Evolutionary conservation across 2,113 vertebrate species (phyloP).

Genomic region (Craseonycteris thonglongyai): DNA sequence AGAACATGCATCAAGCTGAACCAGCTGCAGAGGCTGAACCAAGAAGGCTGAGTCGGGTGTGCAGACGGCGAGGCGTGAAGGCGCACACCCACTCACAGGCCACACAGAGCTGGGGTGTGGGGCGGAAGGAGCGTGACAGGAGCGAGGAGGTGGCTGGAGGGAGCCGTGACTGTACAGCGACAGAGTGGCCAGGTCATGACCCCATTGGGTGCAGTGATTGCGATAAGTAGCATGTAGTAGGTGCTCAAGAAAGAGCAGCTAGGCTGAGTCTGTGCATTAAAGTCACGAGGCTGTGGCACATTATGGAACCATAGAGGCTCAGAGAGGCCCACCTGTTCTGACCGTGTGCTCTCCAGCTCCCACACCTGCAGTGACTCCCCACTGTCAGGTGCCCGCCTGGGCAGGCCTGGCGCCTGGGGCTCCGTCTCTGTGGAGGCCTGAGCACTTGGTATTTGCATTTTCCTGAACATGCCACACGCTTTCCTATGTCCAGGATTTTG

Average conservation of each 20-base stretch:
- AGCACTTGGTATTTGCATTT: not conserved
- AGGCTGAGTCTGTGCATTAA: not conserved
- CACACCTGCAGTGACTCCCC: not conserved
- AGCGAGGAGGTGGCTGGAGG: not conserved
- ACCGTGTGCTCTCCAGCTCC: accelerated
- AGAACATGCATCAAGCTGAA: not conserved
- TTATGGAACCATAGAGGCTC: accelerated
- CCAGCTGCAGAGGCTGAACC: not conserved
- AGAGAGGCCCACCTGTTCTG: not conserved
- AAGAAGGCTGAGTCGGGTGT: not conserved
- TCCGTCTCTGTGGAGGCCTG: not conserved
- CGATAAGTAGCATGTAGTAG: not conserved
- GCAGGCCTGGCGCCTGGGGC: accelerated
- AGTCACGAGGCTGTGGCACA: not conserved
- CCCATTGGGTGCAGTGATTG: not conserved
- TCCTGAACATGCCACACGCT: not conserved
- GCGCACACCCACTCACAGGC: not conserved
- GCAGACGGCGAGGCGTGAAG: accelerated
- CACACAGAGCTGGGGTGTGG: not conserved
- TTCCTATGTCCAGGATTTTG: not conserved
- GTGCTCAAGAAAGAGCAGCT: not conserved
- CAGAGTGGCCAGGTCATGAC: accelerated
- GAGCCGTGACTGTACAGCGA: accelerated
- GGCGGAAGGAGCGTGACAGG: not conserved
- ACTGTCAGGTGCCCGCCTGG: not conserved